Conservation (phyloP, 2,888 invertebrate species). For the Sipha maydis region DNA sequence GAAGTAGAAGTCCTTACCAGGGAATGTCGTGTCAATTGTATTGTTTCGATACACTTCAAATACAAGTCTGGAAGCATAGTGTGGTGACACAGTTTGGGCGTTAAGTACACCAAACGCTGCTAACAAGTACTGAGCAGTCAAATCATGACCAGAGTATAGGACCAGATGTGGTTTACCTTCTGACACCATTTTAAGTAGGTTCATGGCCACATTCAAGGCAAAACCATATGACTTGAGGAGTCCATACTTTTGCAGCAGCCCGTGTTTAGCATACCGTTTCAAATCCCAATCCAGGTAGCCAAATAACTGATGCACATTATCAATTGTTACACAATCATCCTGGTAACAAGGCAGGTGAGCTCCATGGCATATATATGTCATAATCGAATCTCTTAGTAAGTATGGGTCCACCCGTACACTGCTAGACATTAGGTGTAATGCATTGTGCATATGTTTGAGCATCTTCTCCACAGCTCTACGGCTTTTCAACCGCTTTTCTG, state of each 20-base stretch:
- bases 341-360: constrained; percentile 79
- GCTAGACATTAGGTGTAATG: constrained; percentile 76
- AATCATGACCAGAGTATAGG: constrained; percentile 91
- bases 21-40: constrained; percentile 64
- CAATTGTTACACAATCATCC: constrained; percentile 73
- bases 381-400: constrained; percentile 80
- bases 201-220: constrained; percentile 82
- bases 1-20: constrained; percentile 81
- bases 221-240: constrained; percentile 84
- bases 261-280: constrained; percentile 73
- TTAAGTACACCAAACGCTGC: constrained; percentile 80
- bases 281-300: constrained; percentile 85
- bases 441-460: constrained; percentile 75
- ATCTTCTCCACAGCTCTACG: constrained; percentile 80
- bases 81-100: constrained; percentile 74
- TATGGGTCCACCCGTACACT: constrained; percentile 75
- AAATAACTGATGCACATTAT: constrained; percentile 80
- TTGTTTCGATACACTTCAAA: constrained; percentile 75
- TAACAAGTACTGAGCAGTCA: constrained; percentile 85
- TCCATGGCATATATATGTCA: constrained; percentile 88
- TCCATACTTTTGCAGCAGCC: constrained; percentile 75
- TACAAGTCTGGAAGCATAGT: constrained; percentile 87
- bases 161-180: constrained; percentile 80
- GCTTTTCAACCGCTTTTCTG: constrained; percentile 75
- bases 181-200: constrained; percentile 83